Evolutionary conservation across 2,113 vertebrate genomes (phyloP), one percentile per base, ranked within the genome.

Genomic region (Mirounga angustirostris): DNA sequence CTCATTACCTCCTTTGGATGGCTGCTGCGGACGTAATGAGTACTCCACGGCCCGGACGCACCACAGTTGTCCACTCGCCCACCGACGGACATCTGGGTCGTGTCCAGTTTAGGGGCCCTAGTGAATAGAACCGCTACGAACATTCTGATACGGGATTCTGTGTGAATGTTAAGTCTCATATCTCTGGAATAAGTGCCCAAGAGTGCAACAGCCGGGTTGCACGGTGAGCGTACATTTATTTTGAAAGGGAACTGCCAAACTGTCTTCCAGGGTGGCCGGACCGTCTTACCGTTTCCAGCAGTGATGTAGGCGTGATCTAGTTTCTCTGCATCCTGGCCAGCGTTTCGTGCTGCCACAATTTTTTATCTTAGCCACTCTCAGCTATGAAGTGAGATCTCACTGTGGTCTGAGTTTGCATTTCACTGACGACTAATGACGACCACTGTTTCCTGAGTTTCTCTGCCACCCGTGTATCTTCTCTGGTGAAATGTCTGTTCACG

Each of bases 311-410:
- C 16, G 16, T 12, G 7, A 18, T 2, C 21, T 1, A 0, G 63
- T 24, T 5, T 61, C 33, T 15, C 26, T 0, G 1, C 22, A 4
- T 5, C 50, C 59, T 1, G 15, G 69, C 59, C 10, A 46, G 84
- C 18, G 6, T 10, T 54, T 24, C 9, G 0, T 2, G 30, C 5
- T 30, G 59, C 56, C 28, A 26, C 30, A 19, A 1, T 16, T 4
- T 74, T 33, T 30, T 3, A 22, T 13, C 13, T 50, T 7, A 56
- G 82, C 30, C 16, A 0, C 15, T 22, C 10, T 18, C 26, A 33
- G 71, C 26, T 0, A 1, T 0, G 22, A 0, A 2, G 46, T 1
- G 22, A 11, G 2, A 4, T 10, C 67, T 67, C 24, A 0, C 33
- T 33, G 52, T 21, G 91, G 61, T 50, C 58, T 56, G 12, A 26